phyloP scores from a whole-genome alignment of 2,888 invertebrate species.

The Kuschelorhynchus macadamiae region DNA sequence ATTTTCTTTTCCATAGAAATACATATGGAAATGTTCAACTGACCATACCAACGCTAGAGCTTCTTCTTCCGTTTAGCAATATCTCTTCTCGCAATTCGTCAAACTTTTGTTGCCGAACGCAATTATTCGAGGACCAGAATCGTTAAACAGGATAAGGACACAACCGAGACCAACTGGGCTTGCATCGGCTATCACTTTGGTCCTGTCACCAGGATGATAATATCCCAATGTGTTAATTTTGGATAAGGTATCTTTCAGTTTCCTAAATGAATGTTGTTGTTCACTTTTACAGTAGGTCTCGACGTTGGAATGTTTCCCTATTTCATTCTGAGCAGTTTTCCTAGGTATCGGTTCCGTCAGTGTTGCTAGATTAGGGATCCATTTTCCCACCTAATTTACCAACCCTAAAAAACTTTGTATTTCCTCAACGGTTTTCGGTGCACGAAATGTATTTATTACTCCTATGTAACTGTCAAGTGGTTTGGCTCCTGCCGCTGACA shows the following conservation, averaged over 20 bases:
- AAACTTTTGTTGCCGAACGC: slow-evolving; percentile 48
- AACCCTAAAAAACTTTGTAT: slow-evolving; percentile 59
- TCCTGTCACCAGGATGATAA: slow-evolving; percentile 45
- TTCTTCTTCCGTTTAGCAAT: slow-evolving; percentile 59
- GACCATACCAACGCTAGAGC: too few species aligned
- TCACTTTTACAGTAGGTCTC: slow-evolving; percentile 33
- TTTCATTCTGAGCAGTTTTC: slow-evolving; percentile 57
- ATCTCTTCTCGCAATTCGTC: slow-evolving; percentile 48
- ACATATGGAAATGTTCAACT: too few species aligned
- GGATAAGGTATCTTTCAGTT: not conserved
- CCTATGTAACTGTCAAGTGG: slow-evolving; percentile 41
- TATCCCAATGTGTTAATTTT: slow-evolving; percentile 40
- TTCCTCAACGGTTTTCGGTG: slow-evolving; percentile 52
- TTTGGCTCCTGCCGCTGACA: slow-evolving; percentile 28
- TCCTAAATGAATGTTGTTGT: not conserved
- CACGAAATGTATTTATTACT: slow-evolving; percentile 33
- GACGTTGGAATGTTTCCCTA: slow-evolving; percentile 57
- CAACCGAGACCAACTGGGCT: slow-evolving; percentile 53
- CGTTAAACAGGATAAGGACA: slow-evolving; percentile 50
- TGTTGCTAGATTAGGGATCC: slow-evolving; percentile 54
- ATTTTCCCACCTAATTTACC: slow-evolving; percentile 61
- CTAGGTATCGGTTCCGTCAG: slow-evolving; percentile 49
- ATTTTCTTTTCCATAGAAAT: too few species aligned
- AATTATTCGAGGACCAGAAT: slow-evolving; percentile 41
- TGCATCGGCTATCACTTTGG: slow-evolving; percentile 52